These are phyloP conservation scores for Ophioninae sp. DNA, from an alignment of 2,888 invertebrate species.

Conservation along the genomic window DNA sequence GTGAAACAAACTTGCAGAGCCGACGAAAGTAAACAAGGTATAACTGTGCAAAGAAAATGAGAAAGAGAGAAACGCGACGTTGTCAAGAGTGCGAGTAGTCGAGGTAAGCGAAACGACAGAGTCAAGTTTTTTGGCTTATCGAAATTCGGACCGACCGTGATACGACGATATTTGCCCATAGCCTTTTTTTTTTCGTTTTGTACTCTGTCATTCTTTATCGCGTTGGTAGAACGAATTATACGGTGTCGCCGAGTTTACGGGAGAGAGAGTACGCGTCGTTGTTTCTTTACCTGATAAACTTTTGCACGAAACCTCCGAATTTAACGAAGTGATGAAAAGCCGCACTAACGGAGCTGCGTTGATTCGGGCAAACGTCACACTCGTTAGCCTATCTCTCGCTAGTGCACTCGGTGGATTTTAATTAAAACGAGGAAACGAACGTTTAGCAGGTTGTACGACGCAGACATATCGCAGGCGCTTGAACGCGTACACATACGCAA, in stretches of 20 bases:
- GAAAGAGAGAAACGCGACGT: neutral
- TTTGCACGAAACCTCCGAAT: conserved; percentile 9
- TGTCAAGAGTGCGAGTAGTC: neutral
- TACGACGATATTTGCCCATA: conserved; percentile 1
- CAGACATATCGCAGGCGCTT: neutral
- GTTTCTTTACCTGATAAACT: conserved; percentile 49
- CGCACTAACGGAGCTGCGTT: conserved; percentile 10
- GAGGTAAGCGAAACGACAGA: no score
- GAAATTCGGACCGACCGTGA: conserved; percentile 4
- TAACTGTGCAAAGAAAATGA: neutral
- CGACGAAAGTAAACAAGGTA: neutral
- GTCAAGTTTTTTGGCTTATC: neutral
- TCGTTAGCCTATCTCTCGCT: neutral
- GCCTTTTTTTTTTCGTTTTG: neutral
- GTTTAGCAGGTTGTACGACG: neutral
- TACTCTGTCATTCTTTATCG: neutral
- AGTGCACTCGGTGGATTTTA: neutral
- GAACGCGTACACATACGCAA: conserved; percentile 2
- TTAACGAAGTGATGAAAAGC: conserved; percentile 2
- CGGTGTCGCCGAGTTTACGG: neutral
- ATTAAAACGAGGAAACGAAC: neutral
- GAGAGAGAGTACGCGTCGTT: neutral
- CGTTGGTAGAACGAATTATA: neutral
- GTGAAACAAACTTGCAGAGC: neutral
- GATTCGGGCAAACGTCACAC: conserved; percentile 45